These are phyloP conservation scores for Pollicipes pollicipes DNA, from an alignment of 1,140 invertebrate species.

Conservation along the genomic window DNA sequence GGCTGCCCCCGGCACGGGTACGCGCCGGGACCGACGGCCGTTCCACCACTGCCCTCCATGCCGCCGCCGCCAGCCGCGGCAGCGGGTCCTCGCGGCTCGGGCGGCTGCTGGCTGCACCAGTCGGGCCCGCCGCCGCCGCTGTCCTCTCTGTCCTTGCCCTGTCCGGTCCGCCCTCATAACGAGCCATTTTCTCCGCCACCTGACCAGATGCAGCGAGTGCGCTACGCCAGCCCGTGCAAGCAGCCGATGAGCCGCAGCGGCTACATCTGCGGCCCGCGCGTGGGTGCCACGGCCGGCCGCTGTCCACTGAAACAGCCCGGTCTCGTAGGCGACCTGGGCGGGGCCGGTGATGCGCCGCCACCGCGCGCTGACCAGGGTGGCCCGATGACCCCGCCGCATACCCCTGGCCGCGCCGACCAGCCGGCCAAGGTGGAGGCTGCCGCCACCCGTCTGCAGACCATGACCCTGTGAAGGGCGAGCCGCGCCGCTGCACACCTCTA, in stretches of 20 bases:
- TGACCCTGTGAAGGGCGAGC: neutral
- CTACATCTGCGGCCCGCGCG: neutral
- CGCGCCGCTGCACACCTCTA: no score
- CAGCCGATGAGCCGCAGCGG: neutral
- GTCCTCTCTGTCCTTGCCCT: neutral
- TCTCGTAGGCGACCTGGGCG: neutral
- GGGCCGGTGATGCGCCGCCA: neutral
- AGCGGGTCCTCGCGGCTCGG: no score
- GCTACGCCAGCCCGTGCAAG: neutral
- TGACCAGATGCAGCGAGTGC: neutral
- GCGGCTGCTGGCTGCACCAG: neutral
- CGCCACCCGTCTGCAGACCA: neutral
- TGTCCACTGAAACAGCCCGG: neutral
- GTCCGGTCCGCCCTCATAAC: neutral
- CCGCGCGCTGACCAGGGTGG: neutral
- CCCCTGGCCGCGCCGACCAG: neutral
- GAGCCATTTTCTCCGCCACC: neutral
- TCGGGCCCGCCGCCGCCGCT: neutral
- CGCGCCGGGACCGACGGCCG: no score
- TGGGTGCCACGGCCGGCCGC: no score
- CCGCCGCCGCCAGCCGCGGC: no score
- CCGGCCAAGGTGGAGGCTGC: neutral
- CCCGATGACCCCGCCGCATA: neutral
- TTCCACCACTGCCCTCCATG: no score
- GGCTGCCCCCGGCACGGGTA: neutral